Evolutionary conservation across 2,797 vertebrate species (phyloP), one percentile per base, ranked within the genome.

Genomic region (Sorex maritimensis): DNA sequence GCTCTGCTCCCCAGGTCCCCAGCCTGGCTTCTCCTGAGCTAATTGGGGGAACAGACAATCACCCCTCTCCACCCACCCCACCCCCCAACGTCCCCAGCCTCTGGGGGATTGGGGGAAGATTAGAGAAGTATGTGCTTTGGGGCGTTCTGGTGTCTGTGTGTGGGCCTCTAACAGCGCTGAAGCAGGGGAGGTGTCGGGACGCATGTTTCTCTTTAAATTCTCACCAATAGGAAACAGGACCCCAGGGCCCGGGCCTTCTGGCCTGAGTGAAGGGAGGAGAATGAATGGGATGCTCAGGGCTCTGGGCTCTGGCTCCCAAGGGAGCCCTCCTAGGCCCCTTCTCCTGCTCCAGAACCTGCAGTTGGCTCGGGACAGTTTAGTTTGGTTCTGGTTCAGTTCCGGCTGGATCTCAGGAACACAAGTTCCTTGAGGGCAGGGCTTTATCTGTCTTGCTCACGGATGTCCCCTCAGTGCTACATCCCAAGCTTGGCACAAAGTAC

Each of bases 91-190:
- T 21, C 34, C 79, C 63, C 78, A 77, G 90, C 55, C 87, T 81
- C 23, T 58, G 85, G 74, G 90, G 93, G 94, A 92, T 95, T 94
- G 81, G 74, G 89, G 74, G 89, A 21, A 95, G 96, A 97, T 97
- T 96, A 96, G 91, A 93, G 85, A 96, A 93, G 80, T 92, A 92
- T 97, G 91, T 85, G 89, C 77, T 49, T 94, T 95, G 94, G 92
- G 81, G 73, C 94, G 63, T 86, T 95, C 58, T 96, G 95, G 1
- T 93, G 88, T 85, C 90, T 94, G 96, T 93, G 95, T 95, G 94
- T 93, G 94, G 95, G 93, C 95, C 87, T 96, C 93, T 86, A 88
- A 55, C 24, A 86, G 88, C 49, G 68, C 77, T 90, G 81, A 17
- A 75, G 77, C 58, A 86, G 79, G 55, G 72, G 46, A 82, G 24